phyloP scores from a whole-genome alignment of 2,797 vertebrate genomes.

The Coilia nasus region DNA sequence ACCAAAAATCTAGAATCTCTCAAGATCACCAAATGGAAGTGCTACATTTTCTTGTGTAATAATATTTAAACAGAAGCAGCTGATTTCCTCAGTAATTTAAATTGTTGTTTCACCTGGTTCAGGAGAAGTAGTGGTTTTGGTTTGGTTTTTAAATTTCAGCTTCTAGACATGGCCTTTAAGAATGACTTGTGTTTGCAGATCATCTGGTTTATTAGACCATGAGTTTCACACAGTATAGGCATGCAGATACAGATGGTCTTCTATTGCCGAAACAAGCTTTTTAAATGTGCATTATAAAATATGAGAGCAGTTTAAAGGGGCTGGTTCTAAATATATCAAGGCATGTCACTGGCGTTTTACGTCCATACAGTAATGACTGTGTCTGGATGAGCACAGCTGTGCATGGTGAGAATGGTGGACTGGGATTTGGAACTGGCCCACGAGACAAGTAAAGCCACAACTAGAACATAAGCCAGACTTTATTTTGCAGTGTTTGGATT shows the following conservation, averaged over 20 bases:
- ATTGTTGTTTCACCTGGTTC: background rate
- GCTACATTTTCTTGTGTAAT: background rate
- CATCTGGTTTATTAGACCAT: background rate
- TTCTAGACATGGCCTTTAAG: background rate
- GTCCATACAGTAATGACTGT: constrained; percentile 14
- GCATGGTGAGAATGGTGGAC: background rate
- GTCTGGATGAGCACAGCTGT: constrained; percentile 5
- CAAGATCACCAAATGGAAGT: background rate
- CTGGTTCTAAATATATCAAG: constrained; percentile 18
- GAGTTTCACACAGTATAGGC: background rate
- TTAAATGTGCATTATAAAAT: background rate
- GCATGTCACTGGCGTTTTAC: background rate
- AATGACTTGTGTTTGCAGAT: background rate
- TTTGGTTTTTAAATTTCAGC: background rate
- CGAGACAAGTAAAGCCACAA: background rate
- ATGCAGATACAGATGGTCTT: background rate
- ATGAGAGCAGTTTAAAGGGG: background rate
- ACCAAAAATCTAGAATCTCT: background rate
- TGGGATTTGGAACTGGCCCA: background rate
- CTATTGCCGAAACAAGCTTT: background rate
- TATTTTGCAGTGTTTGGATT: background rate
- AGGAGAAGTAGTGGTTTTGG: background rate
- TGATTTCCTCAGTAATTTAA: no score
- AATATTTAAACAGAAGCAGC: no score
- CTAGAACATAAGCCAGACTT: background rate